phyloP scores from a whole-genome alignment of 2,113 vertebrate genomes.

The Heloderma charlesbogerti region DNA sequence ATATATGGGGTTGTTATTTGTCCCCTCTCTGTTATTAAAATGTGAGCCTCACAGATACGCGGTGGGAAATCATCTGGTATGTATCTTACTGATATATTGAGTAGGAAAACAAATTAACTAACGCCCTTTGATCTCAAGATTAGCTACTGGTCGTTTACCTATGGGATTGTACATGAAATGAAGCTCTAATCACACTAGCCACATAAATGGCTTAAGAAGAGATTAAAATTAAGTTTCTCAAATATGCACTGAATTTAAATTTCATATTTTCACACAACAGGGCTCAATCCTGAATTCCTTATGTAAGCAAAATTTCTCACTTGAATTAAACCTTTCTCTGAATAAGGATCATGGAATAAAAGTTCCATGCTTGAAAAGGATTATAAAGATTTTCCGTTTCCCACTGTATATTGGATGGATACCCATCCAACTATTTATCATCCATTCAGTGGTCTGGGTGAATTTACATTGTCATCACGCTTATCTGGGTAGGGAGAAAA shows the following conservation, averaged over 20 bases:
- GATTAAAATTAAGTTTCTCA: slow-evolving; percentile 7
- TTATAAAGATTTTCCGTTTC: background rate
- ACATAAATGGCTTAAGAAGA: slow-evolving; percentile 22
- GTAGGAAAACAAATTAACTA: slow-evolving; percentile 39
- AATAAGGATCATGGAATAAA: background rate
- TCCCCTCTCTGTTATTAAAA: background rate
- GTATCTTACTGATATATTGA: slow-evolving; percentile 26
- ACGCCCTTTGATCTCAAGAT: slow-evolving; percentile 8
- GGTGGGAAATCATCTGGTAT: background rate
- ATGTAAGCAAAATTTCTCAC: background rate
- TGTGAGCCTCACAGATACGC: background rate
- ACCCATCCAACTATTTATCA: slow-evolving; percentile 12
- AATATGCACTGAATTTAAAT: slow-evolving; percentile 41
- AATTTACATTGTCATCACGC: slow-evolving; percentile 1
- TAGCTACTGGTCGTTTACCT: slow-evolving; percentile 37
- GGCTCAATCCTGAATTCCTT: slow-evolving; percentile 43
- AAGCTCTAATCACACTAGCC: slow-evolving; percentile 33
- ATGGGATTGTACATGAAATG: slow-evolving; percentile 9
- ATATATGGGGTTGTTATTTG: background rate
- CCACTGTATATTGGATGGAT: background rate
- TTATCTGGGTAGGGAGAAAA: background rate
- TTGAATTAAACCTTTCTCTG: slow-evolving; percentile 24
- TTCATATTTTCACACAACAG: slow-evolving; percentile 17
- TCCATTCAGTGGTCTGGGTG: background rate
- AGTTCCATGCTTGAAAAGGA: slow-evolving; percentile 20